A percentile compares a stretch with the other conserved stretches of the same genome.
Conservation (phyloP, 2,797 vertebrate species). For the Alca torda region DNA sequence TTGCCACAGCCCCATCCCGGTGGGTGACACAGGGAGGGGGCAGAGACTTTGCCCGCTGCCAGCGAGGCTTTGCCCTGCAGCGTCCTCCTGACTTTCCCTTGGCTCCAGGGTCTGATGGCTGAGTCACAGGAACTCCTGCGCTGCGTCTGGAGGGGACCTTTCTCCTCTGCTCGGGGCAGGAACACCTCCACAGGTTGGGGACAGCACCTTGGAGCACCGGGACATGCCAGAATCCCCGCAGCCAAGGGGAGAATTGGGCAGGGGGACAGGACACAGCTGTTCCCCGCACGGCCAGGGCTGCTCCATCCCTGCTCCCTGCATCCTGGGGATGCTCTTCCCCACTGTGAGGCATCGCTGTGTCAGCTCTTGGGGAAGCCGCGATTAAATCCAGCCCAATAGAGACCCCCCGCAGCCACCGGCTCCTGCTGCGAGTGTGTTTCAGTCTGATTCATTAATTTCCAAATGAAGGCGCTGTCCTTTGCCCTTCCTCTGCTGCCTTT, state of each 20-base stretch:
- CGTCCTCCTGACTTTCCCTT: neutral
- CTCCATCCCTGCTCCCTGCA: neutral
- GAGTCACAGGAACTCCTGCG: accelerated
- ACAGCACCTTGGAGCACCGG: neutral
- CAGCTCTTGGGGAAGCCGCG: accelerated
- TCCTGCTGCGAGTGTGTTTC: neutral
- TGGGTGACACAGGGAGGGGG: accelerated
- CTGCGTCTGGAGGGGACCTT: neutral
- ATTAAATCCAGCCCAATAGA: neutral
- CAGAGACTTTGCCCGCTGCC: neutral
- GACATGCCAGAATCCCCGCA: accelerated
- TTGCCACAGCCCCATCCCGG: neutral
- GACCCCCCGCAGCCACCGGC: neutral
- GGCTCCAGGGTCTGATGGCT: neutral
- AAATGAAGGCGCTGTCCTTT: neutral
- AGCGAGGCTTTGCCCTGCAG: neutral
- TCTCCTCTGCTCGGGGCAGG: neutral
- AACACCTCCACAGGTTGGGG: accelerated
- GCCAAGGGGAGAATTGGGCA: neutral
- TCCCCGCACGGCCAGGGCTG: accelerated
- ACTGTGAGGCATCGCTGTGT: accelerated
- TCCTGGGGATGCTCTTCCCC: neutral
- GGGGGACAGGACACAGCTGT: neutral
- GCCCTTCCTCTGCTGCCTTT: neutral
- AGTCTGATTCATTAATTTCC: neutral